Conservation (phyloP, 1,140 invertebrate species). For the Agraylea sexmaculata region DNA sequence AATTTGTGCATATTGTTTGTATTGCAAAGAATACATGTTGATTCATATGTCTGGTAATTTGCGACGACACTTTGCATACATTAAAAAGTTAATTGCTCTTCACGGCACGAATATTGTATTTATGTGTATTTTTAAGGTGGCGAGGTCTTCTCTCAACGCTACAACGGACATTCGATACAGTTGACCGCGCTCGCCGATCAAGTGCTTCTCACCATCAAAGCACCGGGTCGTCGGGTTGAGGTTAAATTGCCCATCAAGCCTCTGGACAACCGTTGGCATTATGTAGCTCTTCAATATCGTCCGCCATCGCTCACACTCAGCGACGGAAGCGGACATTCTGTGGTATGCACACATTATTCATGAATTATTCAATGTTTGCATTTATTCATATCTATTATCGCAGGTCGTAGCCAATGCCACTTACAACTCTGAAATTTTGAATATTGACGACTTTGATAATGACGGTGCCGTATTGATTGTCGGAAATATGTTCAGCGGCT, state of each 20-base stretch:
- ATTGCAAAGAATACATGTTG: too few species aligned
- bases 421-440: slow-evolving; percentile 60
- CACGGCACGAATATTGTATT: too few species aligned
- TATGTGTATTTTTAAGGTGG: slow-evolving; percentile 51
- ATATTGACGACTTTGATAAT: slow-evolving; percentile 52
- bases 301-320: slow-evolving; percentile 33
- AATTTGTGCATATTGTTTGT: too few species aligned
- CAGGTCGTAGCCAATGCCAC: slow-evolving; percentile 67
- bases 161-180: slow-evolving; percentile 49
- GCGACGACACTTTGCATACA: too few species aligned
- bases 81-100: too few species aligned
- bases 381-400: slow-evolving; percentile 4
- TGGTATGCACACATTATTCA: slow-evolving; percentile 11
- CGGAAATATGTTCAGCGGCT: slow-evolving; percentile 69
- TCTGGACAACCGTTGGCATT: slow-evolving; percentile 72
- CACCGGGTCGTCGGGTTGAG: slow-evolving; percentile 46
- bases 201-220: slow-evolving; percentile 54
- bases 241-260: slow-evolving; percentile 51
- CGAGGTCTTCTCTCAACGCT: slow-evolving; percentile 58
- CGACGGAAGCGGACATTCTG: slow-evolving; percentile 30
- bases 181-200: slow-evolving; percentile 53
- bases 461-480: slow-evolving; percentile 54
- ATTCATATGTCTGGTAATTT: too few species aligned
- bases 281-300: slow-evolving; percentile 51
- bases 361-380: neutral